Evolutionary conservation across 1,140 invertebrate genomes (phyloP), one percentile per base, ranked within the genome.

Genomic region (Microplitis demolitor): DNA sequence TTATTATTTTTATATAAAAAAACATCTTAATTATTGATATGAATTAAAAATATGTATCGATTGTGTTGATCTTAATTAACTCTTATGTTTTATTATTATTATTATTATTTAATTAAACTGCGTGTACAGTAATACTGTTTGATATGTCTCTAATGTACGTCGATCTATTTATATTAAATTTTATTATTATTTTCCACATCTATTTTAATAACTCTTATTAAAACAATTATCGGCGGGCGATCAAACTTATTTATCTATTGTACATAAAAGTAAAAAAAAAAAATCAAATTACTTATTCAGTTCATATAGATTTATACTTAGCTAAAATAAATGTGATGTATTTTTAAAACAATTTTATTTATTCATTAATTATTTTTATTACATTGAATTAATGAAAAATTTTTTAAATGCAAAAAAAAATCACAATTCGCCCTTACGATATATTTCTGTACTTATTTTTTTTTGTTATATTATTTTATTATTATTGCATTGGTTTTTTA

Each of bases 401-500:
- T 54, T 50, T 50, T 1, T 13, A 6, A 54, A 14, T 4, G 16
- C 2, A 5, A 24, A 72, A 37, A 75, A 54, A 73, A 61, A 66
- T 53, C 68, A 51, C 60, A 56, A 74, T 66, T 58, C 72, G 72
- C 75, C 72, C 69, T 71, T 72, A 71, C 74, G 62, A 77, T 76
- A 74, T 64, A 72, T 68, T 70, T 73, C 66, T 70, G 67, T 72
- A 72, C 64, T 69, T 63, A 16, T 34, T 3, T 71, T 70, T 74
- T 69, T 76, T 71, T 72, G 4, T 63, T 63, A 39, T 45, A 63
- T 71, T 51, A 80, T 80, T 69, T 69, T 83, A 82, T 79, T 81
- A 83, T 85, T 87, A 85, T 87, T 87, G 83, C 83, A 86, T 87
- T 87, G 83, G 78, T 79, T 85, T 1, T 81, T 82, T 82, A 77